phyloP scores from a whole-genome alignment of 2,888 invertebrate genomes.

The Gandaritis pyraliata region DNA sequence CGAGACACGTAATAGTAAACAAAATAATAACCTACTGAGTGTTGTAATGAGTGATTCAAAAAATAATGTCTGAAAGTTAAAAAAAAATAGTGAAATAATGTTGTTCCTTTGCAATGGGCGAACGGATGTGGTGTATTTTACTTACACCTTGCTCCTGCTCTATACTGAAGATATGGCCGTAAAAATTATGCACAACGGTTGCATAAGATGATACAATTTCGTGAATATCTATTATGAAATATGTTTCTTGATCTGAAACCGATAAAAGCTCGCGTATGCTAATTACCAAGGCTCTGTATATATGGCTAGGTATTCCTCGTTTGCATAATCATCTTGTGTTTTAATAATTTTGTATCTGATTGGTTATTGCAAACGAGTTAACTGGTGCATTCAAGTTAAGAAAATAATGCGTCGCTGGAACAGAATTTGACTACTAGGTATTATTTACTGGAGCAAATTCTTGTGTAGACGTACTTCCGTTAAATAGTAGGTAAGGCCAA shows the following conservation, averaged over 20 bases:
- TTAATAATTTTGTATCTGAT: constrained; percentile 1
- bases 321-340: constrained; percentile 1
- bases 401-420: too few species aligned
- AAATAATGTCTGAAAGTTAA: neutral
- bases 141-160: neutral
- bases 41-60: constrained; percentile 17
- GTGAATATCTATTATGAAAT: neutral
- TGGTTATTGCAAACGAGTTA: too few species aligned
- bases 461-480: neutral
- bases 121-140: neutral
- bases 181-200: neutral
- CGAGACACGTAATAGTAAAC: constrained; percentile 35
- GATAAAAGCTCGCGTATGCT: constrained; percentile 3
- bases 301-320: too few species aligned
- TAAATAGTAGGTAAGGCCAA: neutral
- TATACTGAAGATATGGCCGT: neutral
- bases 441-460: neutral
- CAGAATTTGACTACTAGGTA: too few species aligned
- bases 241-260: neutral
- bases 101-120: neutral
- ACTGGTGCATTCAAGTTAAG: too few species aligned
- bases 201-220: neutral
- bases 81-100: neutral
- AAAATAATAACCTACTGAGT: constrained; percentile 22
- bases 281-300: neutral